Evolutionary conservation across 2,888 invertebrate genomes (phyloP).

Genomic region (Geophilus truncorum): DNA sequence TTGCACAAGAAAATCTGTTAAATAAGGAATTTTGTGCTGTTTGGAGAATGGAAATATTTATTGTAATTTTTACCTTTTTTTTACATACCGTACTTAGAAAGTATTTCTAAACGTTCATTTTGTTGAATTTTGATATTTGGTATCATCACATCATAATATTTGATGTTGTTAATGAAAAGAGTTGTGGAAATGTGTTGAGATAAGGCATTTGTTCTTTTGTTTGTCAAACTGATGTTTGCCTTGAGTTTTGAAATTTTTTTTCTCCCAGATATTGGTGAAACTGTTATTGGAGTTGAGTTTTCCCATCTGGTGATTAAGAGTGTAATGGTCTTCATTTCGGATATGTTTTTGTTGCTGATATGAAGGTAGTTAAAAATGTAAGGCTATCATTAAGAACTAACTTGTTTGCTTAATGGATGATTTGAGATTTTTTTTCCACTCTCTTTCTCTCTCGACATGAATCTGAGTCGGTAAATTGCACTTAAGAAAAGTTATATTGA

Average conservation of each 20-base stretch:
- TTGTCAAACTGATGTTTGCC: constrained; percentile 18
- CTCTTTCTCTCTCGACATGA: neutral
- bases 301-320: constrained; percentile 22
- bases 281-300: constrained; percentile 25
- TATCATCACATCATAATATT: neutral
- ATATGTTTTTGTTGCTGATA: constrained; percentile 26
- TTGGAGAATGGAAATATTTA: too few relatives aligned
- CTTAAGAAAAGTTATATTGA: constrained; percentile 15
- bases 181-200: neutral
- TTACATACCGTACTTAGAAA: too few relatives aligned
- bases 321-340: constrained; percentile 18
- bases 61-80: too few relatives aligned
- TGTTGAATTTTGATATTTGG: neutral
- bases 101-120: neutral
- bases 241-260: neutral
- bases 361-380: constrained; percentile 24
- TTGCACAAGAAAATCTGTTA: too few relatives aligned
- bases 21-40: too few relatives aligned
- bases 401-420: constrained; percentile 25
- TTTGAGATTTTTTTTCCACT: constrained; percentile 18
- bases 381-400: constrained; percentile 21
- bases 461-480: neutral
- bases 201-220: constrained; percentile 22
- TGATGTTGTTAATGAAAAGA: neutral
- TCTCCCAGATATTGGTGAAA: constrained; percentile 2